phyloP scores from a whole-genome alignment of 2,797 vertebrate genomes.

The Protosalanx chinensis region DNA sequence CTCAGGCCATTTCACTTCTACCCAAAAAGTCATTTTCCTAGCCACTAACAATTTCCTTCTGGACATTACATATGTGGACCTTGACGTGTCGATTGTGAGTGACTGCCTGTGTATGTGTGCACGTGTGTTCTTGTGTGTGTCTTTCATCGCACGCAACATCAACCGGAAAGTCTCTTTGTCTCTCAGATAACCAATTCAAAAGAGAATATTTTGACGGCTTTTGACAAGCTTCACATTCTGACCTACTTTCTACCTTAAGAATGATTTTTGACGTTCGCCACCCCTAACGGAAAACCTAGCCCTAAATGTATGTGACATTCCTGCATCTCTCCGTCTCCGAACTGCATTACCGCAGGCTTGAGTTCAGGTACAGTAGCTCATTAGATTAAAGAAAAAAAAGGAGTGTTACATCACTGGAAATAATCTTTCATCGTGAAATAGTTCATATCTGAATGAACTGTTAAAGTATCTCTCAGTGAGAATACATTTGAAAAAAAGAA shows the following conservation, averaged over 20 bases:
- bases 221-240: neutral
- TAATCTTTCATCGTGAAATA: too few relatives aligned
- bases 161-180: neutral
- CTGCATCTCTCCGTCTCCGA: neutral
- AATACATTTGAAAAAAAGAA: too few relatives aligned
- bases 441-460: too few relatives aligned
- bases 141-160: neutral
- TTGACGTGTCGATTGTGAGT: neutral
- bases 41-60: constrained; percentile 15
- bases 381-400: constrained; percentile 18
- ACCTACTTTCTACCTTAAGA: neutral
- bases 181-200: neutral
- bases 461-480: too few relatives aligned
- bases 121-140: neutral
- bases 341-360: neutral
- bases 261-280: neutral
- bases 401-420: too few relatives aligned
- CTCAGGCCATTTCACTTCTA: neutral
- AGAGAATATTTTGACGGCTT: neutral
- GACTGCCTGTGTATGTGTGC: neutral
- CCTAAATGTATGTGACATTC: neutral
- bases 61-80: constrained; percentile 21
- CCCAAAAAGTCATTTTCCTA: constrained; percentile 35
- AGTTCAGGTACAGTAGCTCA: neutral
- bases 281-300: neutral